phyloP scores from a whole-genome alignment of 2,113 vertebrate species.

The Tetrax tetrax region DNA sequence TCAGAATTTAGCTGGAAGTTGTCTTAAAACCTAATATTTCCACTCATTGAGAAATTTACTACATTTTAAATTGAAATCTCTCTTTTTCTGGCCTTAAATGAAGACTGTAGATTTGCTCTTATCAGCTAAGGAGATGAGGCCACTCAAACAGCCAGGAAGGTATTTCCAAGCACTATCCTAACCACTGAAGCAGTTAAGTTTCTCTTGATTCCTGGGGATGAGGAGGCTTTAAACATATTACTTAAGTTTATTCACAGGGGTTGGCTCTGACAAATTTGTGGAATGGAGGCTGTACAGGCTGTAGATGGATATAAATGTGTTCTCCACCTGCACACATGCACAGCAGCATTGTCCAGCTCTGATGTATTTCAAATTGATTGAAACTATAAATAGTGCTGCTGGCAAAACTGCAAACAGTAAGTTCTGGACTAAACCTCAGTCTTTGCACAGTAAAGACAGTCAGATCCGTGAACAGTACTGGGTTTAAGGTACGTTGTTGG shows the following conservation, averaged over 20 bases:
- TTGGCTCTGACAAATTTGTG: neutral
- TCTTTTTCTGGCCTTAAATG: neutral
- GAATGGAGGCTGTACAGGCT: neutral
- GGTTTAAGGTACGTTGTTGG: constrained; percentile 35
- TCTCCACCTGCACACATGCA: constrained; percentile 68
- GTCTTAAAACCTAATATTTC: neutral
- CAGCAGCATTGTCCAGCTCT: constrained; percentile 49
- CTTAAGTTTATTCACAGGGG: neutral
- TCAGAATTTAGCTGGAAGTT: neutral
- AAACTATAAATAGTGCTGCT: constrained; percentile 65
- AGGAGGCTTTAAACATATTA: constrained; percentile 22
- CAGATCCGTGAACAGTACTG: constrained; percentile 11
- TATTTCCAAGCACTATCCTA: neutral
- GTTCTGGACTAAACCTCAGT: constrained; percentile 52
- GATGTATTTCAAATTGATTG: constrained; percentile 62
- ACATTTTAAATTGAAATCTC: neutral
- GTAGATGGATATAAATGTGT: constrained; percentile 39
- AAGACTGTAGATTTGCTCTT: neutral
- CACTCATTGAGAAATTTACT: neutral
- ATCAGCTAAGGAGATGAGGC: neutral
- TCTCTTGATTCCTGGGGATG: neutral
- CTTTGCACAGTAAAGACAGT: constrained; percentile 45
- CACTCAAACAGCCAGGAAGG: neutral
- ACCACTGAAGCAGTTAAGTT: constrained; percentile 9
- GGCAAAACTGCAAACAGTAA: constrained; percentile 73